Conservation (phyloP, 53 echinoderm and acorn worm species). For the Echinometra lucunter region DNA sequence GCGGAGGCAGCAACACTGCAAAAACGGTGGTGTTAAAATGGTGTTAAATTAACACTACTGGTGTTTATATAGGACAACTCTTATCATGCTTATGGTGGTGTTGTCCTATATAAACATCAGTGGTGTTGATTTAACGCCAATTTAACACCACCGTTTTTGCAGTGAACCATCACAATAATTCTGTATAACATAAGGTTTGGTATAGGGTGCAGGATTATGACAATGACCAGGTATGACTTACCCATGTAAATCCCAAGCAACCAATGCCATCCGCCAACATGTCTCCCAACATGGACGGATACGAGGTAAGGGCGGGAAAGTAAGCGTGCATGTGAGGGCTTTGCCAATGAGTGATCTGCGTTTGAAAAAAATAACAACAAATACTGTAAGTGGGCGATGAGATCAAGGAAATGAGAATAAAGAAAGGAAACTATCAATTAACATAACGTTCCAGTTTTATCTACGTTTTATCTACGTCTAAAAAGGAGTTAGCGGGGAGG, state of each 20-base stretch:
- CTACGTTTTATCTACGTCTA: not conserved
- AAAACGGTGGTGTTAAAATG: too few relatives aligned
- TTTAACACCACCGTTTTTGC: too few relatives aligned
- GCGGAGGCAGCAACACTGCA: too few relatives aligned
- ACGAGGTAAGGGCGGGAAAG: conserved; percentile 95
- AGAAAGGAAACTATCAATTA: not conserved
- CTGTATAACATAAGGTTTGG: too few relatives aligned
- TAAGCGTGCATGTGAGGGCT: conserved; percentile 99
- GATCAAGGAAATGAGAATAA: not conserved
- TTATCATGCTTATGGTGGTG: too few relatives aligned
- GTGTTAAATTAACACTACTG: too few relatives aligned
- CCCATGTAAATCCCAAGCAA: conserved; percentile 98
- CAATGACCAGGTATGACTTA: conserved; percentile 63
- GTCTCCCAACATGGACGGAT: conserved; percentile 93
- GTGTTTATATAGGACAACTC: too few relatives aligned
- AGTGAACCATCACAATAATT: too few relatives aligned
- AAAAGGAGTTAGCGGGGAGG: not conserved
- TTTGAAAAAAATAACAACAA: not conserved
- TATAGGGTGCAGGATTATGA: not conserved
- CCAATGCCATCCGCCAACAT: conserved; percentile 96
- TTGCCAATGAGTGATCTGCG: conserved; percentile 96
- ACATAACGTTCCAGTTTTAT: not conserved
- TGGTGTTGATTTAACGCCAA: too few relatives aligned
- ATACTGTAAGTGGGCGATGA: not conserved
- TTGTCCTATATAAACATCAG: too few relatives aligned